Base-by-base conservation (phyloP, 2,888 invertebrate genomes). In the Coleophora deauratella region DNA sequence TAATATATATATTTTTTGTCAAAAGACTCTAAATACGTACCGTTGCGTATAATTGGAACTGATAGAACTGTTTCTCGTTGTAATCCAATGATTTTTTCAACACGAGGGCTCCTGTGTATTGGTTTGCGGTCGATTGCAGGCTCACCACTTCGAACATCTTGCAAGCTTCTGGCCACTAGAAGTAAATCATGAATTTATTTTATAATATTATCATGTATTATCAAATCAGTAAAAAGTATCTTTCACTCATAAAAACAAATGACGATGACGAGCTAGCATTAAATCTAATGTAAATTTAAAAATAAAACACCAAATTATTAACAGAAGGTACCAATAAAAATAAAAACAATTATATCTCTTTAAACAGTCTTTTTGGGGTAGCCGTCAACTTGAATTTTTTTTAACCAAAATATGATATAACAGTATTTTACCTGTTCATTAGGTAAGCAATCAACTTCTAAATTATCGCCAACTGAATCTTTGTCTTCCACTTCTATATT, bases 391-490 rank as follows among this genome's bases (percentile, higher is more conserved):
- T n/a, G n/a, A n/a, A n/a, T n/a, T n/a, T n/a, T n/a, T n/a, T n/a
- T n/a, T n/a, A n/a, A n/a, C n/a, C n/a, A n/a, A n/a, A n/a, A n/a
- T n/a, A n/a, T n/a, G n/a, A n/a, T n/a, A n/a, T n/a, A n/a, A n/a
- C n/a, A n/a, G n/a, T 42, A 9, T 37, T 45, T 47, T 54, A 81
- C 85, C 70, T 80, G 87, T 43, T 82, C 79, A 46, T 74, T 85
- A 1, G 86, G 72, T 27, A 87, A 55, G 51, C 90, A 90, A 44
- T 89, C 90, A 4, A 96, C 90, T 72, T 94, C 93, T 46, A 96
- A 87, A 53, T 90, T 91, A 43, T 94, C 92, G 1, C 96, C 96
- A 9, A 93, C 89, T 2, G 91, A 89, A 67, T 97, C 96, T 35
- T 88, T 88, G 70, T 97, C 96, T 57, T 90, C 91, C 8, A 95